A percentile compares a stretch with the other conserved stretches of the same genome.
Evolutionary conservation across 2,797 vertebrate genomes (phyloP).

Genomic region (Phrynocephalus guinanensis): DNA sequence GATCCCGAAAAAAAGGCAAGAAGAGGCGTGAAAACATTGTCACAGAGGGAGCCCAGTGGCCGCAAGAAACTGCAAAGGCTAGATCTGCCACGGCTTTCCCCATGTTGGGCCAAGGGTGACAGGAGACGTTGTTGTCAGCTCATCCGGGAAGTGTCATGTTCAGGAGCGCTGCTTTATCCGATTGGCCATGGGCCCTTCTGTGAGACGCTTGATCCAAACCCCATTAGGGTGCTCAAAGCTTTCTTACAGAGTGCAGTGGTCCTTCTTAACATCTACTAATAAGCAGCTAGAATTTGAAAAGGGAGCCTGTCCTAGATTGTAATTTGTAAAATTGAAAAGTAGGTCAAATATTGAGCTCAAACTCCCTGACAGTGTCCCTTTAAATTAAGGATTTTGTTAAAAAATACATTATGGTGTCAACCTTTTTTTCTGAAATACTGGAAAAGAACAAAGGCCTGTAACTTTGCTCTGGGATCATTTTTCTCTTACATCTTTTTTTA

Average conservation of each 20-base stretch:
- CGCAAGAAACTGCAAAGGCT: neutral
- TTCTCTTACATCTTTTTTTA: constrained; percentile 33
- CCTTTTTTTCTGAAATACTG: constrained; percentile 46
- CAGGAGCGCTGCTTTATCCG: neutral
- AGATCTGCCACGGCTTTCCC: neutral
- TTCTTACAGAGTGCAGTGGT: constrained; percentile 10
- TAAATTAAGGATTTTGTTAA: constrained; percentile 50
- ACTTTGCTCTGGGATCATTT: constrained; percentile 37
- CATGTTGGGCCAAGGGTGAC: neutral
- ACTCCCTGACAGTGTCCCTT: constrained; percentile 53
- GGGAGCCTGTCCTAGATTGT: constrained; percentile 41
- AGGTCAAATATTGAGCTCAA: constrained; percentile 57
- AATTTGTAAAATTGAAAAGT: constrained; percentile 51
- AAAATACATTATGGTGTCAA: constrained; percentile 39
- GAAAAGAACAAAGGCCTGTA: constrained; percentile 57
- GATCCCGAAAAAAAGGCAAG: neutral
- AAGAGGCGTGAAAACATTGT: neutral
- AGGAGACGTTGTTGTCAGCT: neutral
- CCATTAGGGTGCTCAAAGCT: neutral
- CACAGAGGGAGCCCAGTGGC: neutral
- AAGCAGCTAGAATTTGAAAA: constrained; percentile 15
- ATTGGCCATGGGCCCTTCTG: too few species aligned
- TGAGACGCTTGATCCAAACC: neutral
- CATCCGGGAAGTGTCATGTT: neutral
- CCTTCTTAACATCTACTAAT: rapidly evolving